Percentiles rank a stretch among this genome's conserved stretches.
phyloP scores from a whole-genome alignment of 2,113 vertebrate species.

The Corythornis cristatus region DNA sequence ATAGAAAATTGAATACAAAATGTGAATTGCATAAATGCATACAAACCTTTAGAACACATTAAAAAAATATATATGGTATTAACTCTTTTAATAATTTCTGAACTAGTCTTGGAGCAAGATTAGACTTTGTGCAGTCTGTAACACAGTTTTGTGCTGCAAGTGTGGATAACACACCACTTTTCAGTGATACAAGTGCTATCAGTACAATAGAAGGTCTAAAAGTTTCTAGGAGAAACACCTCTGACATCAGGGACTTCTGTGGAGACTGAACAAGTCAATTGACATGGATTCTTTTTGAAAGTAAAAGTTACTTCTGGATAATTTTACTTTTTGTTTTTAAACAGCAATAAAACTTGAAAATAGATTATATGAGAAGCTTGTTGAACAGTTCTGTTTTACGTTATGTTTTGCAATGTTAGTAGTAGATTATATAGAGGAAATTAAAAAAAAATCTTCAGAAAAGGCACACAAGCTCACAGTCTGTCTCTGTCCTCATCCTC shows the following conservation, averaged over 20 bases:
- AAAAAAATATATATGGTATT: too few species aligned
- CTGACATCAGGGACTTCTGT: neutral
- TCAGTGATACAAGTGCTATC: accelerated
- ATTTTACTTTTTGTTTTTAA: neutral
- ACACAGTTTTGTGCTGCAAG: neutral
- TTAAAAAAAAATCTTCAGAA: neutral
- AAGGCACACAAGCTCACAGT: neutral
- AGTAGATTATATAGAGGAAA: neutral
- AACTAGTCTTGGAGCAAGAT: neutral
- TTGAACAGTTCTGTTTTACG: neutral
- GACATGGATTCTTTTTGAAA: neutral
- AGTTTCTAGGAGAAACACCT: neutral
- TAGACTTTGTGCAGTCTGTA: neutral
- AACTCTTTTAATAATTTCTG: neutral
- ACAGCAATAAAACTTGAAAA: neutral
- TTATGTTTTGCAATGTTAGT: neutral
- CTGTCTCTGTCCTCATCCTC: neutral
- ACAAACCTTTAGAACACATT: neutral
- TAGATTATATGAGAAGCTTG: neutral
- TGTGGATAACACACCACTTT: neutral
- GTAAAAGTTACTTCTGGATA: neutral
- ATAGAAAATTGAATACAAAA: neutral
- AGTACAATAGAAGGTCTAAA: neutral
- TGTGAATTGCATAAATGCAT: neutral
- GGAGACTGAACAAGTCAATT: neutral